Conservation (phyloP, 1,140 invertebrate species). For the Augochlora pura region DNA sequence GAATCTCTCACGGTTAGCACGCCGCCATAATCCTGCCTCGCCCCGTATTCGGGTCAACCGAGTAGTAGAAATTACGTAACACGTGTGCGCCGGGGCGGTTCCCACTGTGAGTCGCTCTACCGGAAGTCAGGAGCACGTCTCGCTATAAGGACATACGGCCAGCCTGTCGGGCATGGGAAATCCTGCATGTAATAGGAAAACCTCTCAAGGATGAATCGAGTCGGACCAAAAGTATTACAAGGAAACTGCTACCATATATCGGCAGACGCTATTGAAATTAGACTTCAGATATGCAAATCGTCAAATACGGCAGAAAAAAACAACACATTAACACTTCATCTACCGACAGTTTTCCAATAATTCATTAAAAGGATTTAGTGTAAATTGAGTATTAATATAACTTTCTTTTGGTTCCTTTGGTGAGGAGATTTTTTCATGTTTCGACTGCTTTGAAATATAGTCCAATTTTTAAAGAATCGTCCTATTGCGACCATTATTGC, state of each 20-base stretch:
- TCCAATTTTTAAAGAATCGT: too few relatives aligned
- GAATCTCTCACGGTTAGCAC: conserved; percentile 77
- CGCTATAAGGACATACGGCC: conserved; percentile 45
- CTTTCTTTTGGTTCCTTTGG: too few relatives aligned
- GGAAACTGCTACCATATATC: not conserved
- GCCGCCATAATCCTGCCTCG: conserved; percentile 61
- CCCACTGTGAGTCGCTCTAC: conserved; percentile 67
- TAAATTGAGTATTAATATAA: too few relatives aligned
- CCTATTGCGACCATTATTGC: too few relatives aligned
- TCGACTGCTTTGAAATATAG: too few relatives aligned
- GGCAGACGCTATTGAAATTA: conserved; percentile 4
- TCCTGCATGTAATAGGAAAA: conserved; percentile 2
- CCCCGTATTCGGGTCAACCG: conserved; percentile 77
- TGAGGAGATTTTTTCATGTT: too few relatives aligned
- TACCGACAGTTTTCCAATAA: too few relatives aligned
- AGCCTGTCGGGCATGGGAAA: conserved; percentile 27
- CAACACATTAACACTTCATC: too few relatives aligned
- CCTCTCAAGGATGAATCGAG: conserved; percentile 16
- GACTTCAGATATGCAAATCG: not conserved
- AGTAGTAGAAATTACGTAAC: conserved; percentile 71
- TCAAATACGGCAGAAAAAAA: too few relatives aligned
- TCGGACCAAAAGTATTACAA: conserved; percentile 27
- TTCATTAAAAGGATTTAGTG: too few relatives aligned
- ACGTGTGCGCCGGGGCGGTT: conserved; percentile 64
- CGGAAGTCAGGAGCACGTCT: conserved; percentile 67